These are phyloP conservation scores for Nasonia giraulti DNA, from an alignment of 1,140 invertebrate genomes.

Conservation along the genomic window DNA sequence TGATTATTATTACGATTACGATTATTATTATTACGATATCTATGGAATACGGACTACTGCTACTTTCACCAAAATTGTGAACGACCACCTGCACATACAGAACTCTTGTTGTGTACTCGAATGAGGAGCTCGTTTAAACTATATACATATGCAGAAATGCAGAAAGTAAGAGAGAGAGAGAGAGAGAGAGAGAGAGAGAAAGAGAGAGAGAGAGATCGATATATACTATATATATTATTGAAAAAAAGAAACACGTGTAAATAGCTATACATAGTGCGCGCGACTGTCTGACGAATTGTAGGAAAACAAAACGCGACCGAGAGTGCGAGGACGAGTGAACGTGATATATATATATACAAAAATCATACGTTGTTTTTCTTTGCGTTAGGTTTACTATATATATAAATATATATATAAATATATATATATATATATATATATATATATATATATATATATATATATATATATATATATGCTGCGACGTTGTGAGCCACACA, in stretches of 20 bases:
- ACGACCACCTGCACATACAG: no score
- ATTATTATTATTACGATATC: slow-evolving; percentile 11
- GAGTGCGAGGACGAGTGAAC: slow-evolving; percentile 37
- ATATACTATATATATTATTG: slow-evolving; percentile 1
- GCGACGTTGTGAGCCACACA: slow-evolving; percentile 40
- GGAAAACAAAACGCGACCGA: slow-evolving; percentile 38
- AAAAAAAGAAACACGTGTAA: slow-evolving; percentile 64
- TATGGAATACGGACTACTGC: slow-evolving; percentile 31
- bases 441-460: slow-evolving; percentile 49
- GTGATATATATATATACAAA: background rate
- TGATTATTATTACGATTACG: background rate
- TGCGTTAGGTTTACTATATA: slow-evolving; percentile 52
- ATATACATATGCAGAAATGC: background rate
- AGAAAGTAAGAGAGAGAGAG: slow-evolving; percentile 2
- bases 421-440: no score
- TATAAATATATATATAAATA: no score
- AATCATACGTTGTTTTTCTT: slow-evolving; percentile 38
- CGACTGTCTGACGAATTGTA: slow-evolving; percentile 33
- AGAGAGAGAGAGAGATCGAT: no score
- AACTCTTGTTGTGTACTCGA: background rate
- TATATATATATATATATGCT: slow-evolving; percentile 50
- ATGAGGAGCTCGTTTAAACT: slow-evolving; percentile 23
- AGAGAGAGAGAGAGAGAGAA: slow-evolving; percentile 25
- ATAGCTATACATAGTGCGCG: slow-evolving; percentile 72
- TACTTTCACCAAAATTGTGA: slow-evolving; percentile 9